Evolutionary conservation across 2,797 vertebrate genomes (phyloP).

Genomic region (Chanos chanos): DNA sequence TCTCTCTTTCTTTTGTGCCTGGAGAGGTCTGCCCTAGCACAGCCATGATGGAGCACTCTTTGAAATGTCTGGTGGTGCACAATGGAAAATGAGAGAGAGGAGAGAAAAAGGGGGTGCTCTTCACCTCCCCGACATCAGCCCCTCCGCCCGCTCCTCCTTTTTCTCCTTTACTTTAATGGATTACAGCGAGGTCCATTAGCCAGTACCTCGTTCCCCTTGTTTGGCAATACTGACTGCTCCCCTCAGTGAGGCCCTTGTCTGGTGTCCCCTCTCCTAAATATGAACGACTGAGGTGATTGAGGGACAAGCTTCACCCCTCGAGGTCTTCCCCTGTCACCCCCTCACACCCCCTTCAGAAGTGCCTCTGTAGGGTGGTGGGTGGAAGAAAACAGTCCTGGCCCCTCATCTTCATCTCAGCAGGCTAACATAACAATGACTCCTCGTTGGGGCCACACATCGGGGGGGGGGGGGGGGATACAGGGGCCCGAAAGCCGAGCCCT

Average conservation of each 20-base stretch:
- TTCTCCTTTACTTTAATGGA: slow-evolving; percentile 35
- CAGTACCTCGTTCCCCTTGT: too few relatives aligned
- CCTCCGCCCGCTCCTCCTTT: slow-evolving; percentile 3
- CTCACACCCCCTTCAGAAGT: slow-evolving; percentile 13
- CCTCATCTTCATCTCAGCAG: slow-evolving; percentile 12
- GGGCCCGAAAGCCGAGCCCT: slow-evolving; percentile 28
- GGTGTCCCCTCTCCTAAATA: slow-evolving; percentile 20
- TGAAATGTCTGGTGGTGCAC: too few relatives aligned
- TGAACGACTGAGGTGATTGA: slow-evolving; percentile 35
- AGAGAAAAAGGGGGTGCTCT: not conserved
- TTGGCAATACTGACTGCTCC: slow-evolving; percentile 32
- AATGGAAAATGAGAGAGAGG: not conserved
- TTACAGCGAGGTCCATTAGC: slow-evolving; percentile 46
- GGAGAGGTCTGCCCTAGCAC: too few relatives aligned
- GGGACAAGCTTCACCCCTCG: not conserved
- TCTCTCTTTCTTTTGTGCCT: not conserved
- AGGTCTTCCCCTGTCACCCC: not conserved
- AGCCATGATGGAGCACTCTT: too few relatives aligned
- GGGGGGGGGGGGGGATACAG: slow-evolving; percentile 12
- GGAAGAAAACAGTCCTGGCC: slow-evolving; percentile 10
- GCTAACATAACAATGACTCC: slow-evolving; percentile 28
- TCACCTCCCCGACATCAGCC: too few relatives aligned
- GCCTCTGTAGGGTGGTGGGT: not conserved
- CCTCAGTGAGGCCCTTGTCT: slow-evolving; percentile 48
- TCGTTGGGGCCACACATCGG: slow-evolving; percentile 22